phyloP scores from a whole-genome alignment of 35 echinoderm and acorn worm genomes.

The Antedon bifida region DNA sequence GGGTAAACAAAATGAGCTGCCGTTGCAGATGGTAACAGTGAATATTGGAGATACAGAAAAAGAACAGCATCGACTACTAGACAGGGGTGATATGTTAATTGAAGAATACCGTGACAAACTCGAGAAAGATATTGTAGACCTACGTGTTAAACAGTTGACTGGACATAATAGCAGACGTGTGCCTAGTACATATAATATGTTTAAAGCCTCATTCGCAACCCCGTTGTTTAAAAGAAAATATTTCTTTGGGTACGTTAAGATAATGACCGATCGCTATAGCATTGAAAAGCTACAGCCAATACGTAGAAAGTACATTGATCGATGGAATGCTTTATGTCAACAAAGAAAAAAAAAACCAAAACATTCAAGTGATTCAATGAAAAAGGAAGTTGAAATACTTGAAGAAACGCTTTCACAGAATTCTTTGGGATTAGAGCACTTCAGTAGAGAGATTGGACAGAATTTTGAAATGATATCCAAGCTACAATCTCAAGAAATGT shows the following conservation, averaged over 20 bases:
- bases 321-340: not conserved
- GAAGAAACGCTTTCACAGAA: not conserved
- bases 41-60: not conserved
- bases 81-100: not conserved
- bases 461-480: not conserved
- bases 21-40: not conserved
- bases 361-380: too few relatives aligned
- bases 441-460: constrained; percentile 15
- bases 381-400: too few relatives aligned
- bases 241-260: constrained; percentile 2
- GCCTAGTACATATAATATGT: too few relatives aligned
- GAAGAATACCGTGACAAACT: not conserved
- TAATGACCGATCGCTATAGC: not conserved
- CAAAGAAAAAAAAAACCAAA: too few relatives aligned
- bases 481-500: not conserved
- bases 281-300: not conserved
- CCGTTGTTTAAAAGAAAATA: too few relatives aligned
- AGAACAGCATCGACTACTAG: not conserved
- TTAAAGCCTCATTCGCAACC: too few relatives aligned
- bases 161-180: too few relatives aligned
- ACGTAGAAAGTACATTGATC: not conserved
- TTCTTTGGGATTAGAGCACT: constrained; percentile 21
- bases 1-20: too few relatives aligned
- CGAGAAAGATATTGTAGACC: too few relatives aligned
- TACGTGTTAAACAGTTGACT: too few relatives aligned